A percentile compares a stretch with the other conserved stretches of the same genome.
phyloP scores from a whole-genome alignment of 1,140 invertebrate genomes.

The Hydropsyche tenuis region DNA sequence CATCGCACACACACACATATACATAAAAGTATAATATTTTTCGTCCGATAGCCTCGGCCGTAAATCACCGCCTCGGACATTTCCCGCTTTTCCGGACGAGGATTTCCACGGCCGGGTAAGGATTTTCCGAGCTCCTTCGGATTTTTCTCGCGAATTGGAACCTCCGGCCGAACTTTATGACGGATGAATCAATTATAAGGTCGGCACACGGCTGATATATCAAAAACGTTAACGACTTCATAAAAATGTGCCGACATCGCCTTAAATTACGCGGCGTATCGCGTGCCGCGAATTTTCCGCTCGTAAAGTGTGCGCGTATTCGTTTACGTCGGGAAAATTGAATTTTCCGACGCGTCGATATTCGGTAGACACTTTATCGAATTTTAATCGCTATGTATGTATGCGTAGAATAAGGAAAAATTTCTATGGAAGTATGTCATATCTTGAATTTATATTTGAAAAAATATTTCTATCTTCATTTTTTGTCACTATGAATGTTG shows the following conservation, averaged over 20 bases:
- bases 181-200: constrained; percentile 44
- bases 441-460: too few species aligned
- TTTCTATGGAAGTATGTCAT: not conserved
- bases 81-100: constrained; percentile 16
- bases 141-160: constrained; percentile 26
- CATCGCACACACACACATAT: too few species aligned
- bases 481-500: too few species aligned
- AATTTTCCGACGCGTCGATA: too few species aligned
- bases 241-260: constrained; percentile 11
- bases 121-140: not conserved
- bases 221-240: constrained; percentile 15
- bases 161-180: constrained; percentile 38
- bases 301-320: too few species aligned
- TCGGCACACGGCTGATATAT: not conserved
- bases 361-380: too few species aligned
- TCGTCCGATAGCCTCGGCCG: constrained; percentile 15
- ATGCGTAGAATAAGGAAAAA: not conserved
- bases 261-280: too few species aligned
- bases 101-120: too few species aligned
- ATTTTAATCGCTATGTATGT: not conserved
- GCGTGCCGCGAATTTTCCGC: too few species aligned
- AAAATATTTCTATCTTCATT: too few species aligned
- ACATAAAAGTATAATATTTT: too few species aligned
- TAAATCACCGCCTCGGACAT: constrained; percentile 34
- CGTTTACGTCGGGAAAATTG: too few species aligned